phyloP scores from a whole-genome alignment of 2,113 vertebrate species.

The Amphiprion percula region DNA sequence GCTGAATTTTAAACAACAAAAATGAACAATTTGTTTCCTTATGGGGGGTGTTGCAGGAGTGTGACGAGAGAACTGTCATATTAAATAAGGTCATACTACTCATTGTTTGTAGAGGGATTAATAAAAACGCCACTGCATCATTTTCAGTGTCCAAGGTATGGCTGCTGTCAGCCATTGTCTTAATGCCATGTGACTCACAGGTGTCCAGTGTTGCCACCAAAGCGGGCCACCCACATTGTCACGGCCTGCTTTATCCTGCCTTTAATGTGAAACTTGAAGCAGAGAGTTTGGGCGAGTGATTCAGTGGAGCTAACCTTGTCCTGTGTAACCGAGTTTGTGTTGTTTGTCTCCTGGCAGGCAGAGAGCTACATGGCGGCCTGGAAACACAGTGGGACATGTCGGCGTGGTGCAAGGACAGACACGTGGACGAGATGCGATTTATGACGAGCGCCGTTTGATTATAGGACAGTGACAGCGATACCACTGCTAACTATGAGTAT shows the following conservation, averaged over 20 bases:
- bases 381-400: constrained; percentile 47
- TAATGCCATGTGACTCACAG: constrained; percentile 62
- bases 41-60: constrained; percentile 11
- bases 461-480: constrained; percentile 20
- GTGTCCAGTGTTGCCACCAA: constrained; percentile 52
- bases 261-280: constrained; percentile 51
- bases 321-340: constrained; percentile 57
- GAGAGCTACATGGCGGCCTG: constrained; percentile 33
- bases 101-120: constrained; percentile 9
- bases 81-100: background rate
- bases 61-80: background rate
- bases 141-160: constrained; percentile 43
- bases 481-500: constrained; percentile 17
- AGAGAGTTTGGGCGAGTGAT: constrained; percentile 41
- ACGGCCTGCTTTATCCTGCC: constrained; percentile 22
- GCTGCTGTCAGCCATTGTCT: constrained; percentile 24
- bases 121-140: constrained; percentile 11
- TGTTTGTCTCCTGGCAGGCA: constrained; percentile 69
- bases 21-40: constrained; percentile 46
- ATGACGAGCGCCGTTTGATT: constrained; percentile 48
- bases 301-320: constrained; percentile 42
- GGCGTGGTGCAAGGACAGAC: constrained; percentile 42
- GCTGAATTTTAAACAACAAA: constrained; percentile 35
- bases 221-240: constrained; percentile 35
- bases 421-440: constrained; percentile 49